phyloP scores from a whole-genome alignment of 2,113 vertebrate genomes.

The Epinephelus lanceolatus region DNA sequence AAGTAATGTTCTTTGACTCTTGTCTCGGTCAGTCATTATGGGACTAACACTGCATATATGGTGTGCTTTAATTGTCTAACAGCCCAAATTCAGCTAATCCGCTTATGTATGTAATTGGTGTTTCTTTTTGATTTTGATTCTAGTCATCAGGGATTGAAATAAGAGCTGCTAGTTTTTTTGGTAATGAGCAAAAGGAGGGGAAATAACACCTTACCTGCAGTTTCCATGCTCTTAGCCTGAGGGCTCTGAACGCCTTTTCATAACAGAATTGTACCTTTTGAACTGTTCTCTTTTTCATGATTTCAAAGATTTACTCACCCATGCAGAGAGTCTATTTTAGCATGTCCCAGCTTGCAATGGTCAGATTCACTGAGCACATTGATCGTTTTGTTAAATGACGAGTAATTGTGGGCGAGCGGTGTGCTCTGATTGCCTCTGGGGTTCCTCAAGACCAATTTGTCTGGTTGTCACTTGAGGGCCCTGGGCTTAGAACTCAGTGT shows the following conservation, averaged over 20 bases:
- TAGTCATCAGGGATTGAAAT: background rate
- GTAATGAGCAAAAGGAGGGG: background rate
- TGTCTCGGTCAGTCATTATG: constrained; percentile 17
- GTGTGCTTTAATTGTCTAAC: constrained; percentile 11
- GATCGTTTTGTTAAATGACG: constrained; percentile 68
- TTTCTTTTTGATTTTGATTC: background rate
- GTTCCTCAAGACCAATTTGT: constrained; percentile 75
- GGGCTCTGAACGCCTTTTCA: constrained; percentile 10
- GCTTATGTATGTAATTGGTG: background rate
- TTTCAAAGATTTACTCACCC: constrained; percentile 21
- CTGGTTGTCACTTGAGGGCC: constrained; percentile 59
- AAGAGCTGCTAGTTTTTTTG: background rate
- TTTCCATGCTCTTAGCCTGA: background rate
- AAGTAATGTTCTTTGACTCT: constrained; percentile 9
- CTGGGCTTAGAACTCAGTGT: constrained; percentile 27
- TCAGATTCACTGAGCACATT: constrained; percentile 47
- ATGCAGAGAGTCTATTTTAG: constrained; percentile 49
- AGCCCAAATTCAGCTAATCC: constrained; percentile 30
- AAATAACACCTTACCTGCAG: background rate
- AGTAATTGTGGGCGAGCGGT: constrained; percentile 70
- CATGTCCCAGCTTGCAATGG: constrained; percentile 30
- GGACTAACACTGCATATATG: constrained; percentile 23
- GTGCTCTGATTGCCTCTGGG: constrained; percentile 67
- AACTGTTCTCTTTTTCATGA: constrained; percentile 42
- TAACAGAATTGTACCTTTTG: constrained; percentile 17